phyloP scores from a whole-genome alignment of 2,888 invertebrate genomes.

The Tetranychus piercei region DNA sequence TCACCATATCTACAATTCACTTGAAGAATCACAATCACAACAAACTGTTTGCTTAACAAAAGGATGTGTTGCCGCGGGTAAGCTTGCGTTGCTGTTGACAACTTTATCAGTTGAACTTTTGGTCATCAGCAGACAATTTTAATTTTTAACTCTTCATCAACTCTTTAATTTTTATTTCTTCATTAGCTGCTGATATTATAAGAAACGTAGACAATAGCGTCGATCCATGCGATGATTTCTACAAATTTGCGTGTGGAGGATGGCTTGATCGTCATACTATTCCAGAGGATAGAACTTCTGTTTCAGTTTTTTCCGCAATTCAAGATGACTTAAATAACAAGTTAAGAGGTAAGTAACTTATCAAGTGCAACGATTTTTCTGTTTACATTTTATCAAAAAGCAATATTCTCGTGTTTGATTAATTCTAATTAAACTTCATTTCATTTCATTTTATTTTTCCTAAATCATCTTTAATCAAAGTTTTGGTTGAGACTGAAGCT shows the following conservation, averaged over 20 bases:
- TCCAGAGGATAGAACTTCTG: slow-evolving; percentile 60
- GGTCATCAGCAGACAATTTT: neutral
- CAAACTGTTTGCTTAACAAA: slow-evolving; percentile 19
- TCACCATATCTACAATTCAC: slow-evolving; percentile 5
- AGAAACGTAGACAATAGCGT: slow-evolving; percentile 47
- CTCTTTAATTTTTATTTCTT: neutral
- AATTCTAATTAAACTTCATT: no score
- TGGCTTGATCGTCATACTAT: slow-evolving; percentile 45
- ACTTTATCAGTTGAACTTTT: neutral
- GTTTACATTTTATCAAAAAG: neutral
- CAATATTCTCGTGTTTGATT: no score
- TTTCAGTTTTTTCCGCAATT: slow-evolving; percentile 47
- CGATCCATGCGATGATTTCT: slow-evolving; percentile 64
- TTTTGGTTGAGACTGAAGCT: slow-evolving; percentile 29
- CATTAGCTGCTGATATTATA: slow-evolving; percentile 47
- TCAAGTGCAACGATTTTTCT: slow-evolving; percentile 37
- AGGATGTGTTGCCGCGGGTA: slow-evolving; percentile 20
- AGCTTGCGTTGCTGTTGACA: neutral
- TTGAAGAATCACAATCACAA: slow-evolving; percentile 19
- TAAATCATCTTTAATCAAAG: slow-evolving; percentile 26
- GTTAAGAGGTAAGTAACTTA: slow-evolving; percentile 32
- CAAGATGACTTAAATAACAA: slow-evolving; percentile 44
- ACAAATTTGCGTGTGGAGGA: slow-evolving; percentile 56
- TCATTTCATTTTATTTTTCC: neutral
- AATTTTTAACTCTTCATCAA: neutral